Conservation (phyloP, 2,888 invertebrate species). For the Drosophila leonis region DNA sequence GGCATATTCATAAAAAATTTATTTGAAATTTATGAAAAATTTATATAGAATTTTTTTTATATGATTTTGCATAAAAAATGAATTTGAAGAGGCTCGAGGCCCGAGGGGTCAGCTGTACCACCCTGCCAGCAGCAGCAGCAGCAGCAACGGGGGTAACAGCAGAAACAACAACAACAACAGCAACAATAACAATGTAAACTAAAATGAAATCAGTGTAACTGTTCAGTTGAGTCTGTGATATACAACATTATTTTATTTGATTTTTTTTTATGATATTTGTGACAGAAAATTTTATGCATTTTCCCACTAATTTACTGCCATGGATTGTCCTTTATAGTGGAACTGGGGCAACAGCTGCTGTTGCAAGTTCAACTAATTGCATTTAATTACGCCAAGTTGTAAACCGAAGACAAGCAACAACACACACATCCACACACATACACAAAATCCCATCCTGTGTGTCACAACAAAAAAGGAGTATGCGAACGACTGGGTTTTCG, state of each 20-base stretch:
- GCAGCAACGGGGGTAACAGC: constrained; percentile 14
- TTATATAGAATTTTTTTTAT: constrained; percentile 28
- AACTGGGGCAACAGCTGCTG: constrained; percentile 41
- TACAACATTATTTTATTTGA: neutral
- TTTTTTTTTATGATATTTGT: constrained; percentile 66
- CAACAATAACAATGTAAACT: constrained; percentile 17
- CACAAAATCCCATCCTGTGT: constrained; percentile 52
- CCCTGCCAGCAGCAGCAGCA: constrained; percentile 1
- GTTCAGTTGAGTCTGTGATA: constrained; percentile 13
- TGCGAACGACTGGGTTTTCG: constrained; percentile 26
- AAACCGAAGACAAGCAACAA: constrained; percentile 43
- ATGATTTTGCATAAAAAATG: constrained; percentile 66
- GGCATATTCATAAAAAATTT: constrained; percentile 61
- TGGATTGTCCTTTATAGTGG: constrained; percentile 28
- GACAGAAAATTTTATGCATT: constrained; percentile 68
- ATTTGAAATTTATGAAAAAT: constrained; percentile 27
- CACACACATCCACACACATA: constrained; percentile 22
- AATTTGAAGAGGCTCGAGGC: constrained; percentile 36
- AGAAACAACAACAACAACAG: constrained; percentile 1
- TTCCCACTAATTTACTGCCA: constrained; percentile 52
- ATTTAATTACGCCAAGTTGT: constrained; percentile 76
- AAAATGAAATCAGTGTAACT: constrained; percentile 29
- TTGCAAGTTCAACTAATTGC: constrained; percentile 68
- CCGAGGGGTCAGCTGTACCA: constrained; percentile 36
- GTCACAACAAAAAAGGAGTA: constrained; percentile 65